Evolutionary conservation across 64 coral and sea anemone genomes (phyloP).

Genomic region (Pocillopora verrucosa): DNA sequence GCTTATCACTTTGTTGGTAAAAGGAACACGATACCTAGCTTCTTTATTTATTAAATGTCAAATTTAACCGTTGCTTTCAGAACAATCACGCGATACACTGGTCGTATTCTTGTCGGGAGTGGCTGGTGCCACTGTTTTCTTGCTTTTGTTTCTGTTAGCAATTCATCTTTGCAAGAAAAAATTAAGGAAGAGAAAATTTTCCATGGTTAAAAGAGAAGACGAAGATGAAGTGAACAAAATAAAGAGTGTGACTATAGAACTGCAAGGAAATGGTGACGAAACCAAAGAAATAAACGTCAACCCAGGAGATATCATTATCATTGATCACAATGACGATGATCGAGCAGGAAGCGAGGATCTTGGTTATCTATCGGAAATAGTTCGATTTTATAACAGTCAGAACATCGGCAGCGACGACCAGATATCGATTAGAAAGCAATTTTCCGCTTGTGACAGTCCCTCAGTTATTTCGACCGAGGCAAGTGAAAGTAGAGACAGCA

Average conservation of each 20-base stretch:
- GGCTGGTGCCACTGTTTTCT: slow-evolving; percentile 33
- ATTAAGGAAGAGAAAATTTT: slow-evolving; percentile 39
- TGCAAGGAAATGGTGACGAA: slow-evolving; percentile 64
- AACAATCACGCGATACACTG: slow-evolving; percentile 2
- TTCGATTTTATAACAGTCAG: slow-evolving; percentile 87
- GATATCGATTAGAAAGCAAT: slow-evolving; percentile 67
- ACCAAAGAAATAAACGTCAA: slow-evolving; percentile 83
- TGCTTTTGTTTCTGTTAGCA: slow-evolving; percentile 34
- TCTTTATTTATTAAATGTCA: too few relatives aligned
- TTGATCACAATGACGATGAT: slow-evolving; percentile 80
- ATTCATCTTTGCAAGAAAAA: slow-evolving; percentile 26
- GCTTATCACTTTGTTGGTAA: too few relatives aligned
- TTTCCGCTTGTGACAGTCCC: slow-evolving; percentile 65
- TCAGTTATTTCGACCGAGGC: slow-evolving; percentile 63
- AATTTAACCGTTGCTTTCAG: neutral
- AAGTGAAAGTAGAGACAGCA: slow-evolving; percentile 59
- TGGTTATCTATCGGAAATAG: slow-evolving; percentile 88
- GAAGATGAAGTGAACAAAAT: slow-evolving; percentile 45
- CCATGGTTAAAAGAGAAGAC: neutral
- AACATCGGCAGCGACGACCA: slow-evolving; percentile 77
- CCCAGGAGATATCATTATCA: slow-evolving; percentile 89
- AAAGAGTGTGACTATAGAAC: slow-evolving; percentile 83
- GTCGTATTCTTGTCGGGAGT: slow-evolving; percentile 56
- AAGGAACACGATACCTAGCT: too few relatives aligned
- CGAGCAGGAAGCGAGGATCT: slow-evolving; percentile 75